A percentile compares a stretch with the other conserved stretches of the same genome.
Evolutionary conservation across 2,797 vertebrate species (phyloP).

Genomic region (Danio choprae): DNA sequence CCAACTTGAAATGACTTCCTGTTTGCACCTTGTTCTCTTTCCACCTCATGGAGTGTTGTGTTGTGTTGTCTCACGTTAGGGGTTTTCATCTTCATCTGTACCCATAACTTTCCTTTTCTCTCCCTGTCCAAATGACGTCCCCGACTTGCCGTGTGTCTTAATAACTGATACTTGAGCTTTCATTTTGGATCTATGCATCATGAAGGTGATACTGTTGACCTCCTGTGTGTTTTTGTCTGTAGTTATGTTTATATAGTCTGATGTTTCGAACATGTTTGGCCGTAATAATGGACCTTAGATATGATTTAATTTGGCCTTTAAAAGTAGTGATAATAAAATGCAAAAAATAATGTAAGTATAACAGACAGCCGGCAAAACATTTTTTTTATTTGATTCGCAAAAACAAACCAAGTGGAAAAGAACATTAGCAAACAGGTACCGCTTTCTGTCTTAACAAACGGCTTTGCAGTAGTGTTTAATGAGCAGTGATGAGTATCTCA

Average conservation of each 20-base stretch:
- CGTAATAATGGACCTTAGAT: conserved; percentile 11
- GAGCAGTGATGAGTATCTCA: conserved; percentile 25
- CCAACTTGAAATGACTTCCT: conserved; percentile 18
- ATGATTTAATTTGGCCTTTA: not conserved
- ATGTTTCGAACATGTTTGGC: not conserved
- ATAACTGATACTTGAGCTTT: conserved; percentile 69
- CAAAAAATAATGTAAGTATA: not conserved
- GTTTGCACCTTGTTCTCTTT: conserved; percentile 36
- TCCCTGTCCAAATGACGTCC: not conserved
- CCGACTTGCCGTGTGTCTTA: conserved; percentile 75
- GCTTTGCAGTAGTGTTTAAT: conserved; percentile 30
- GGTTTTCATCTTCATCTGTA: not conserved
- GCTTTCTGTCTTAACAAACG: conserved; percentile 34
- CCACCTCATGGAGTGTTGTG: conserved; percentile 19
- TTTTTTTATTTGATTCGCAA: conserved; percentile 9
- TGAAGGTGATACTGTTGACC: conserved; percentile 75
- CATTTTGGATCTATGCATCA: conserved; percentile 79
- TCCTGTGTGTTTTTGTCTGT: conserved; percentile 65
- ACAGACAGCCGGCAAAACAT: not conserved
- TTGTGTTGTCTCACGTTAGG: not conserved
- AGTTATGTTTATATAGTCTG: conserved; percentile 44
- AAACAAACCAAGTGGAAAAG: not conserved
- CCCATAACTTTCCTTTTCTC: not conserved
- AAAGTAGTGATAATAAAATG: not conserved
- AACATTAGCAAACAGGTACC: conserved; percentile 7